Base-by-base conservation (phyloP, 2,797 vertebrate species). In the Pangasius larnaudii region DNA sequence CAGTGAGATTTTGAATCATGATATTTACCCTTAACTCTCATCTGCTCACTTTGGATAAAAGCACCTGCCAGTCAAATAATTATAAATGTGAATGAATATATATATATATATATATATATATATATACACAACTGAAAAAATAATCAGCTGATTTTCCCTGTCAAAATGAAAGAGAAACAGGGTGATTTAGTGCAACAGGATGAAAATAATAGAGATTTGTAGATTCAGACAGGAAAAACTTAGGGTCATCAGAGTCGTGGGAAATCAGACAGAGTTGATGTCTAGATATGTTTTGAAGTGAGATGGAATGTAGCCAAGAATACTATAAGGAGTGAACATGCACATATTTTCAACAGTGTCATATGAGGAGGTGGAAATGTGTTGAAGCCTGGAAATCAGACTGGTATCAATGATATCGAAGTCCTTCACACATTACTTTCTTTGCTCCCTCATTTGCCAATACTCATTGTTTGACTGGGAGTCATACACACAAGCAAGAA, bases 231-330 rank as follows among this genome's bases (percentile, higher is more conserved):
- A 36, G 58, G 39, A 81, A 83, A 51, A 61, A 72, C 51, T 30
- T n/a, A 13, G 51, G 78, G 53, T 84, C 84, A 85, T 78, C 27
- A 49, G 33, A 78, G 85, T 75, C 65, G 69, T 86, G 85, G 82
- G 85, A 88, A 88, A 88, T 58, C n/a, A 78, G 0, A 69, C 61
- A 85, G 80, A 42, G 36, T 7, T 75, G 6, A 51, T 61, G 69
- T 74, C 42, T 30, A 11, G 36, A 63, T 42, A 36, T 30, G 24
- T 58, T 81, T 58, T 58, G 14, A 59, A 22, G 30, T 63, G n/a
- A 75, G 42, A 83, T 63, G 14, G 42, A 56, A 63, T 69, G n/a
- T 19, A 11, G 67, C 36, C 86, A 61, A 87, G 27, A 83, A 61
- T 39, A 56, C 10, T 69, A n/a, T 59, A 65, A 27, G 2, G 58